A percentile compares a stretch with the other conserved stretches of the same genome.
Evolutionary conservation across 2,113 vertebrate genomes (phyloP).

Genomic region (Canis aureus): DNA sequence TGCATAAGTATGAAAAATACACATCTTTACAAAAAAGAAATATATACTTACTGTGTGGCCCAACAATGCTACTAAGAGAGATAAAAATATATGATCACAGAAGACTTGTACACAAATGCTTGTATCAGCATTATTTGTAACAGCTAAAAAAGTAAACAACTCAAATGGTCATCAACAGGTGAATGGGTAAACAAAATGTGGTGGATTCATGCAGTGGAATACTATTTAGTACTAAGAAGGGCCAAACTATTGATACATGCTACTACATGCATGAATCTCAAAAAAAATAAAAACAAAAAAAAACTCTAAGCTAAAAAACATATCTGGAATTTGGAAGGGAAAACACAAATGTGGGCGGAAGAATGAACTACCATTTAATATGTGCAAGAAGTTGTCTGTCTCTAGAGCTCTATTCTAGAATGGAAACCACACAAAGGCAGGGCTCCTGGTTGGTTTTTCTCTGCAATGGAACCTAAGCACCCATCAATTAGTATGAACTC

Average conservation of each 20-base stretch:
- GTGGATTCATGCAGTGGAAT: neutral
- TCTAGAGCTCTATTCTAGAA: neutral
- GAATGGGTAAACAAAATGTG: neutral
- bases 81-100: neutral
- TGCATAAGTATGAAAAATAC: neutral
- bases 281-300: constrained; percentile 24
- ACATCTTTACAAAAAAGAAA: neutral
- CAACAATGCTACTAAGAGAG: neutral
- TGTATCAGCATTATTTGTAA: neutral
- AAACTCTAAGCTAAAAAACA: neutral
- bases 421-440: neutral
- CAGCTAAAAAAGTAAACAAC: neutral
- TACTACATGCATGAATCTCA: neutral
- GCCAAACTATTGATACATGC: neutral
- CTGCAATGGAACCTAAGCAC: neutral
- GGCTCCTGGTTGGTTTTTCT: neutral
- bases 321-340: neutral
- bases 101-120: neutral
- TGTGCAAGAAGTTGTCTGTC: neutral
- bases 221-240: neutral
- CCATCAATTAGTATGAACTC: neutral
- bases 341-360: neutral
- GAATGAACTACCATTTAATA: neutral
- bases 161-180: neutral
- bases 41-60: neutral